Evolutionary conservation across 2,888 invertebrate species (phyloP), one percentile per base, ranked within the genome.

Genomic region (Bhutanitis thaidina): DNA sequence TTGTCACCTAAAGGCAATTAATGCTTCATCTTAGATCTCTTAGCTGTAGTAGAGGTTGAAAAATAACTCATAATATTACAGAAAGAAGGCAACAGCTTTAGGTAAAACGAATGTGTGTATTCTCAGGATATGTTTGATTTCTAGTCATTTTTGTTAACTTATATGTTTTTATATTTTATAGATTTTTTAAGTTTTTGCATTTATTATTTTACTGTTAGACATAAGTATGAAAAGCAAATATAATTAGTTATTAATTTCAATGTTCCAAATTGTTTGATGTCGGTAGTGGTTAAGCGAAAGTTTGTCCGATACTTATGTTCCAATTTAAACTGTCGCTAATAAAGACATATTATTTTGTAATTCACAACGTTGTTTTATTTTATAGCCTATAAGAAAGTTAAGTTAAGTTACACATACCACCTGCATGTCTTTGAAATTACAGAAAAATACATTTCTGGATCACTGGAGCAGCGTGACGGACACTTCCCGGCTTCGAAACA

Each of bases 301-400:
- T 35, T 45, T 29, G 35, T 14, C 20, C 29, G 30, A 51, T 39
- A n/a, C 35, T 40, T 39, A 34, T 39, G 47, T 47, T 51, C 13
- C 8, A 34, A 30, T 49, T 20, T 8, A 39, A 39, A 9, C 14
- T 30, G 29, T 45, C 45, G 29, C 27, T 16, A 51, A 45, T 51
- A 45, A 50, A 51, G 43, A 49, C 37, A 14, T 40, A 40, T 50
- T 39, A 45, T 45, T 51, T 45, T 29, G 20, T 36, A 45, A 51
- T 40, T 25, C 35, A 36, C 14, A 40, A 29, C 7, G 13, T 14
- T 40, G 45, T 51, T 51, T 51, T 14, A 51, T 36, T 49, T 16
- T 16, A 20, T 20, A 5, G 5, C 20, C 20, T 4, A 20, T 20
- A n/a, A n/a, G n/a, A n/a, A n/a, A n/a, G n/a, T n/a, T n/a, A n/a